phyloP scores from a whole-genome alignment of 2,888 invertebrate genomes.

The Drosophila rubida region DNA sequence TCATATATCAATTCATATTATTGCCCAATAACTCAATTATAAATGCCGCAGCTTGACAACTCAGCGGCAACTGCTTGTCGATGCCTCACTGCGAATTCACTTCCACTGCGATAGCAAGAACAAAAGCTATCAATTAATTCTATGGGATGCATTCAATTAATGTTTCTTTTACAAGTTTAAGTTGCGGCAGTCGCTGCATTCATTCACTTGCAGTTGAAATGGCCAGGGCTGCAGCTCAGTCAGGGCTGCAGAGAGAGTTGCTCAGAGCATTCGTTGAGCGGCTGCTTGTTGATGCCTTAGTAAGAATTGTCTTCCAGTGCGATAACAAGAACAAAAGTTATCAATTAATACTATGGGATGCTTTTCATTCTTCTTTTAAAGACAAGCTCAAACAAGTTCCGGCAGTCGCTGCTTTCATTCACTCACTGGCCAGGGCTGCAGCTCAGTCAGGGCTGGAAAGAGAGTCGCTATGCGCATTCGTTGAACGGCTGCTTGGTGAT shows the following conservation, averaged over 20 bases:
- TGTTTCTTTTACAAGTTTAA: neutral
- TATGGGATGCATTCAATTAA: neutral
- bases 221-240: neutral
- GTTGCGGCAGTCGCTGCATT: neutral
- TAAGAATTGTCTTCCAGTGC: no score
- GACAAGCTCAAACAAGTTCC: no score
- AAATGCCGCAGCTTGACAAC: neutral
- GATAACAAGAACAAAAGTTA: no score
- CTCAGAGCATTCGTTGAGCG: constrained; percentile 3
- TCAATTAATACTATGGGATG: no score
- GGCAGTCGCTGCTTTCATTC: no score
- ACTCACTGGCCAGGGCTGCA: no score
- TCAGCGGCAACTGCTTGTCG: neutral
- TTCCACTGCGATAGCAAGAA: neutral
- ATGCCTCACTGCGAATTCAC: neutral
- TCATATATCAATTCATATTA: neutral
- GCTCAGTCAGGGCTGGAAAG: no score
- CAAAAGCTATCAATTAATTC: neutral
- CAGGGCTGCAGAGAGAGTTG: neutral
- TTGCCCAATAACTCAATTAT: neutral
- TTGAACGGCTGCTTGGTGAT: no score
- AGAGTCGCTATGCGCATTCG: no score
- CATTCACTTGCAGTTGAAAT: neutral
- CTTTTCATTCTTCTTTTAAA: no score
- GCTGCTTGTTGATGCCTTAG: no score